These are phyloP conservation scores for Oryzias dopingdopingensis DNA, from an alignment of 2,797 vertebrate species.

Conservation along the genomic window DNA sequence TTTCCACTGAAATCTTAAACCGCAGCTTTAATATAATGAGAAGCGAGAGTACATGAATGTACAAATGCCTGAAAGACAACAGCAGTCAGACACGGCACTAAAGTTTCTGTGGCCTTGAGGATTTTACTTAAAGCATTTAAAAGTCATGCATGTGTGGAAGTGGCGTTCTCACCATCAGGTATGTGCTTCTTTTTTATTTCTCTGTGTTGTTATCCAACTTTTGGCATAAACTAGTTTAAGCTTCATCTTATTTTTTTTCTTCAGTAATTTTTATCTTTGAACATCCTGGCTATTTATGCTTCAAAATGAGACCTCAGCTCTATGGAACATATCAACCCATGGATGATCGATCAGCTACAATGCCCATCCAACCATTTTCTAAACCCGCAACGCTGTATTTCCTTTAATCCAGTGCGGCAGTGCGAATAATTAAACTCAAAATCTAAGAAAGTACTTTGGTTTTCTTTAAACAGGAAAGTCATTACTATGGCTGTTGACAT, in stretches of 20 bases:
- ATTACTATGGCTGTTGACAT: slow-evolving; percentile 65
- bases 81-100: slow-evolving; percentile 30
- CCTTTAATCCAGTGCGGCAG: slow-evolving; percentile 32
- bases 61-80: slow-evolving; percentile 31
- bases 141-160: slow-evolving; percentile 40
- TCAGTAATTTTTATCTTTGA: background rate
- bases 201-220: slow-evolving; percentile 29
- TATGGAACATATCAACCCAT: slow-evolving; percentile 3
- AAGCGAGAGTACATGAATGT: slow-evolving; percentile 22
- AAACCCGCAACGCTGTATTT: background rate
- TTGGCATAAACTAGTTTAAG: slow-evolving; percentile 53
- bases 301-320: slow-evolving; percentile 30
- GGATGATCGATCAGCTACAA: slow-evolving; percentile 11
- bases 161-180: slow-evolving; percentile 33
- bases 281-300: background rate
- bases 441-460: slow-evolving; percentile 66
- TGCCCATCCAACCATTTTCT: too few species aligned
- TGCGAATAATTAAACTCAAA: slow-evolving; percentile 29
- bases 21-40: slow-evolving; percentile 21
- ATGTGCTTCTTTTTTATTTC: slow-evolving; percentile 21
- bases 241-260: slow-evolving; percentile 2
- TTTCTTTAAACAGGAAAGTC: slow-evolving; percentile 52
- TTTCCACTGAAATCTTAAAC: slow-evolving; percentile 32
- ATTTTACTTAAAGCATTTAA: slow-evolving; percentile 36
- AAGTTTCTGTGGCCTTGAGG: slow-evolving; percentile 14